Evolutionary conservation across 2,113 vertebrate species (phyloP).

Genomic region (Theropithecus gelada): DNA sequence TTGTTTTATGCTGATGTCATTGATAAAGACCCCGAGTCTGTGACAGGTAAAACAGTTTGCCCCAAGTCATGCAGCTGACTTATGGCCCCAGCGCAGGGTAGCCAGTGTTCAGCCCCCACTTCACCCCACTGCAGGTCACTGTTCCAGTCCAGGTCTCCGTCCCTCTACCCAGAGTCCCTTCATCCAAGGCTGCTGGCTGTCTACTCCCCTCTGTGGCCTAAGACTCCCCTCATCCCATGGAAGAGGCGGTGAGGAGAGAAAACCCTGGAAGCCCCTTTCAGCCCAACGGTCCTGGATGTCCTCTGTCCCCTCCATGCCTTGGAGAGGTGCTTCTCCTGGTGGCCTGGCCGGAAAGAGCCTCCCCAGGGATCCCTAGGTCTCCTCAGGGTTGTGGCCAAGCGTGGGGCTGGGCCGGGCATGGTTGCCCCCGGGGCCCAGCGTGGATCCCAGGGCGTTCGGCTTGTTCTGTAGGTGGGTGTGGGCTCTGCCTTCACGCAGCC

Average conservation of each 20-base stretch:
- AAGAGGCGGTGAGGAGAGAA: not conserved
- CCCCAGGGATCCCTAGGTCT: too few relatives aligned
- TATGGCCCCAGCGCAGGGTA: not conserved
- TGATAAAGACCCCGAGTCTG: not conserved
- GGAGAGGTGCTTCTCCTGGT: not conserved
- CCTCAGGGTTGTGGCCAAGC: not conserved
- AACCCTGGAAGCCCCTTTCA: not conserved
- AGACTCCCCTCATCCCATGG: not conserved
- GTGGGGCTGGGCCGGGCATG: fast-evolving
- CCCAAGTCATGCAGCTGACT: not conserved
- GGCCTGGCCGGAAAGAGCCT: not conserved
- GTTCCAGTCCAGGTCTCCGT: not conserved
- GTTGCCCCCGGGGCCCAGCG: not conserved
- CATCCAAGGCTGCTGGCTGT: not conserved
- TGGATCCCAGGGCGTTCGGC: fast-evolving
- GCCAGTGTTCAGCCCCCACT: not conserved
- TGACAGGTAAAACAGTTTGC: not conserved
- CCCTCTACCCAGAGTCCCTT: not conserved
- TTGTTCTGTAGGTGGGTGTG: too few relatives aligned
- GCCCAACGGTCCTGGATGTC: not conserved
- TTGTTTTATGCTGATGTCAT: not conserved
- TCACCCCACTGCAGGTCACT: too few relatives aligned
- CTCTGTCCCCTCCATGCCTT: not conserved
- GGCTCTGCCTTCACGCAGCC: not conserved
- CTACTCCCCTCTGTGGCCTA: not conserved